phyloP scores from a whole-genome alignment of 2,113 vertebrate genomes.

The Amia ocellicauda region DNA sequence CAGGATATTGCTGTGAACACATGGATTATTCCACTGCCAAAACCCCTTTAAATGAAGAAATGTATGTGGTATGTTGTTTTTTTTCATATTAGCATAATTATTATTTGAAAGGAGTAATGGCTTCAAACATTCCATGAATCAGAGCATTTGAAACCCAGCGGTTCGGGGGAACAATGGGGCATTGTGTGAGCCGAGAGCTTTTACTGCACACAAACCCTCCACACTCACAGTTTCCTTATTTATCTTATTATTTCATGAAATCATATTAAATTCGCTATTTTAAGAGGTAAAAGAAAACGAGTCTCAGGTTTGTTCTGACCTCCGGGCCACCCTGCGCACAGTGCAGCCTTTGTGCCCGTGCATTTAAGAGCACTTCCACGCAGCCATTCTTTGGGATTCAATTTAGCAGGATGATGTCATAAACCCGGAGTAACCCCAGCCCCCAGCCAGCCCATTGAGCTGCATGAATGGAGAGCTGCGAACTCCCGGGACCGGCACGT shows the following conservation, averaged over 20 bases:
- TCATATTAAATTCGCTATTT: constrained; percentile 38
- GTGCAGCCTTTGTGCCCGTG: constrained; percentile 58
- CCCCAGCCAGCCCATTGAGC: background rate
- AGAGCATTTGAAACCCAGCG: constrained; percentile 34
- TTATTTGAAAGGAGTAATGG: constrained; percentile 45
- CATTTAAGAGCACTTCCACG: constrained; percentile 56
- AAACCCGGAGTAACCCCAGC: background rate
- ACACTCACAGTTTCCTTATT: constrained; percentile 54
- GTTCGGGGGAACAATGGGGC: constrained; percentile 49
- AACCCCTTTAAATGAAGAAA: constrained; percentile 42
- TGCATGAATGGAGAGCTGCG: background rate
- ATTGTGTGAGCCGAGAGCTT: constrained; percentile 46
- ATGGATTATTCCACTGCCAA: constrained; percentile 15
- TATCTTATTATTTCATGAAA: constrained; percentile 55
- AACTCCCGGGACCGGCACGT: background rate
- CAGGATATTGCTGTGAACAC: constrained; percentile 28
- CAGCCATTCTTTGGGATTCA: background rate
- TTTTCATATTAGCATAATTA: constrained; percentile 45
- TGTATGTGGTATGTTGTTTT: constrained; percentile 42
- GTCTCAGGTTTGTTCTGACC: constrained; percentile 31
- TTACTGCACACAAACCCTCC: constrained; percentile 28
- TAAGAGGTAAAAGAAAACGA: constrained; percentile 25
- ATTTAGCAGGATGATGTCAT: background rate
- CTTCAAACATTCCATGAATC: constrained; percentile 49
- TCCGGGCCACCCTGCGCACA: constrained; percentile 52